Evolutionary conservation across 2,113 vertebrate genomes (phyloP).

Genomic region (Picathartes gymnocephalus): DNA sequence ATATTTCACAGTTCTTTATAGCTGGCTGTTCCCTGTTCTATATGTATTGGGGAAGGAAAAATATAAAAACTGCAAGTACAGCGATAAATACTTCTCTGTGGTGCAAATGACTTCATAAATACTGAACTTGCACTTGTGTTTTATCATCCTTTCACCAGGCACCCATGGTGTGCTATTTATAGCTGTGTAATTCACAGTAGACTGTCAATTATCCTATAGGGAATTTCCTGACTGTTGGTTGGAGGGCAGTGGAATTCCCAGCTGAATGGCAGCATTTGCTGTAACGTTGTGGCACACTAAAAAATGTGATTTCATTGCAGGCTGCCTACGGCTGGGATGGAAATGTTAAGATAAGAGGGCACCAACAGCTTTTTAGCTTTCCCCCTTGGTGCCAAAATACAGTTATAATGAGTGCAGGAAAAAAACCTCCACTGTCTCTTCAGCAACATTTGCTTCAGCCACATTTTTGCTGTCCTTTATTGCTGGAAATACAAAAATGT

Average conservation of each 20-base stretch:
- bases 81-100: conserved; percentile 18
- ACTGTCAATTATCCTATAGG: neutral
- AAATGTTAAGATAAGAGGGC: conserved; percentile 11
- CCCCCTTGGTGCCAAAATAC: neutral
- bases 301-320: conserved; percentile 13
- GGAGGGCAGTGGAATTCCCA: neutral
- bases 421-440: neutral
- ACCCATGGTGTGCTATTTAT: conserved; percentile 48
- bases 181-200: conserved; percentile 44
- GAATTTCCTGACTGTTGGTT: conserved; percentile 18
- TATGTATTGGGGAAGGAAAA: conserved; percentile 5
- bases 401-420: neutral
- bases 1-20: conserved; percentile 50
- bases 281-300: neutral
- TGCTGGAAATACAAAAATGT: neutral
- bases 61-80: conserved; percentile 15
- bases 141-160: conserved; percentile 47
- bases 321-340: neutral
- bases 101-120: conserved; percentile 24
- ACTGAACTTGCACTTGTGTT: conserved; percentile 1
- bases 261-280: conserved; percentile 10
- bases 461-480: neutral
- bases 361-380: neutral
- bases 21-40: neutral
- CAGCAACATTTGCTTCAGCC: neutral